Evolutionary conservation across 2,888 invertebrate species (phyloP).

Genomic region (Acheta domesticus): DNA sequence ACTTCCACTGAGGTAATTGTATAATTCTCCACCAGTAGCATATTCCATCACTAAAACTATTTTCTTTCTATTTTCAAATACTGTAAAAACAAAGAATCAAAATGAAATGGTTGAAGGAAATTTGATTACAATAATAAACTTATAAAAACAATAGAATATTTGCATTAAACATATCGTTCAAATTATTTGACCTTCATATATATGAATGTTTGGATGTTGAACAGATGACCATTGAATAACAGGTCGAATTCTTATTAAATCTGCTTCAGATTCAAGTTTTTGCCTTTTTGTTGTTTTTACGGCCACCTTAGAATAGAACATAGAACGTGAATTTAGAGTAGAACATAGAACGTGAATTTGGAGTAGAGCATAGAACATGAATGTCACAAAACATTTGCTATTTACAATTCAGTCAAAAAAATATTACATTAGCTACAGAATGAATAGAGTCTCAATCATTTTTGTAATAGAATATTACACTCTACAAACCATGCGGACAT

Average conservation of each 20-base stretch:
- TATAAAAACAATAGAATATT: no score
- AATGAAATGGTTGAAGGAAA: background rate
- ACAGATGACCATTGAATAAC: constrained; percentile 99
- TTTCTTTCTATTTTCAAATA: constrained; percentile 99
- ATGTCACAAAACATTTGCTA: no score
- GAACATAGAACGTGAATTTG: no score
- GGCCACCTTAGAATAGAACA: constrained; percentile 66
- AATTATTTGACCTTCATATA: constrained; percentile 92
- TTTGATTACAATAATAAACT: constrained; percentile 19
- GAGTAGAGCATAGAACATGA: no score
- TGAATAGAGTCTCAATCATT: no score
- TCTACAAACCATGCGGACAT: no score
- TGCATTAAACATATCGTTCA: no score
- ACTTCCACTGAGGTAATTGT: constrained; percentile 90
- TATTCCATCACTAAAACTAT: constrained; percentile 99
- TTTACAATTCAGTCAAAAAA: no score
- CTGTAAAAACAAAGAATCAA: constrained; percentile 51
- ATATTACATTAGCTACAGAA: no score
- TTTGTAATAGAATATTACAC: no score
- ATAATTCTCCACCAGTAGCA: constrained; percentile 96
- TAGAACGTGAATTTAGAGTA: no score
- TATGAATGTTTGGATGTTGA: constrained; percentile 97
- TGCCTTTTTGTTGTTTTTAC: constrained; percentile 97
- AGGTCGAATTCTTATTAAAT: constrained; percentile 89
- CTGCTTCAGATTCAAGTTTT: constrained; percentile 95